Conservation (phyloP, 2,113 vertebrate genomes). For the Callospermophilus lateralis region DNA sequence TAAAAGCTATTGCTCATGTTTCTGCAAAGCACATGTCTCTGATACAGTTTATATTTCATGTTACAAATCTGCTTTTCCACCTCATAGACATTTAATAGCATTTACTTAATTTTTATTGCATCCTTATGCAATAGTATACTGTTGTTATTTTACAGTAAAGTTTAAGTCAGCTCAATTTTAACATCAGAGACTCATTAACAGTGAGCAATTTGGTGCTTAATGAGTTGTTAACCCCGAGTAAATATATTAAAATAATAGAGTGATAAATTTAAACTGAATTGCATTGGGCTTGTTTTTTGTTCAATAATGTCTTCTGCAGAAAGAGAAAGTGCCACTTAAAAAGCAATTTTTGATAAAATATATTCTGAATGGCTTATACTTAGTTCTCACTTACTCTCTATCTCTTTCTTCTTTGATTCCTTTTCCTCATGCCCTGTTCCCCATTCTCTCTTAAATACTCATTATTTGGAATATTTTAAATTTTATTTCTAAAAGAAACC, state of each 20-base stretch:
- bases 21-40: slow-evolving; percentile 26
- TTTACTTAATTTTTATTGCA: slow-evolving; percentile 85
- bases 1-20: not conserved
- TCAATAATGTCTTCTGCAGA: slow-evolving; percentile 82
- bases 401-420: slow-evolving; percentile 64
- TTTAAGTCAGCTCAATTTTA: slow-evolving; percentile 86
- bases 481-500: slow-evolving; percentile 66
- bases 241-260: slow-evolving; percentile 90
- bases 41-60: slow-evolving; percentile 52
- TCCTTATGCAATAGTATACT: slow-evolving; percentile 72
- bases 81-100: slow-evolving; percentile 72
- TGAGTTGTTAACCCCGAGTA: slow-evolving; percentile 89
- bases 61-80: slow-evolving; percentile 70
- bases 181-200: slow-evolving; percentile 86
- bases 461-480: slow-evolving; percentile 49
- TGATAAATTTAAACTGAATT: slow-evolving; percentile 87
- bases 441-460: slow-evolving; percentile 52
- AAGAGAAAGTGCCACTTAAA: slow-evolving; percentile 85
- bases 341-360: slow-evolving; percentile 84
- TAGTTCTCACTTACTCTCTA: slow-evolving; percentile 77
- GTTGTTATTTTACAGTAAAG: slow-evolving; percentile 85
- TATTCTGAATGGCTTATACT: slow-evolving; percentile 75
- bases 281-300: slow-evolving; percentile 62
- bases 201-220: slow-evolving; percentile 88
- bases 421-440: slow-evolving; percentile 55